phyloP scores from a whole-genome alignment of 2,113 vertebrate species.

The Poecile atricapillus region DNA sequence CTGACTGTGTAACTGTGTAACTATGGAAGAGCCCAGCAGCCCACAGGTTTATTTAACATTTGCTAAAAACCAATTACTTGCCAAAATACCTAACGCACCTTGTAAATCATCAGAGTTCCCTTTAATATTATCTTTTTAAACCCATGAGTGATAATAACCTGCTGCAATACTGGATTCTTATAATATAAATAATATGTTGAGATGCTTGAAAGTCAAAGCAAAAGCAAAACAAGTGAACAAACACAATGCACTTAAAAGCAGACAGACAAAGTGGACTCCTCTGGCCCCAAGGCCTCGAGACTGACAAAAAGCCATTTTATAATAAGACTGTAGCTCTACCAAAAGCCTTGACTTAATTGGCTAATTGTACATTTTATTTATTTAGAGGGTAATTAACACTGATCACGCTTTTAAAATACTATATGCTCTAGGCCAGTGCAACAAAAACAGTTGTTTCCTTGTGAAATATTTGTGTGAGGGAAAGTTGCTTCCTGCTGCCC shows the following conservation, averaged over 20 bases:
- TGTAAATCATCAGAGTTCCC: background rate
- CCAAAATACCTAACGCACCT: background rate
- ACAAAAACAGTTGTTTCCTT: background rate
- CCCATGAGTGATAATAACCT: background rate
- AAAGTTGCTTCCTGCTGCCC: background rate
- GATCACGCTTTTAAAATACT: background rate
- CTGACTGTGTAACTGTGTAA: background rate
- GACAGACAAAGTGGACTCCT: background rate
- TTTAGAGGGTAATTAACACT: background rate
- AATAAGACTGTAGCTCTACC: background rate
- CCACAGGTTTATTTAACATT: background rate
- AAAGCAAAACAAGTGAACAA: constrained; percentile 28
- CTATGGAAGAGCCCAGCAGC: background rate
- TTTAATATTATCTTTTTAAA: background rate
- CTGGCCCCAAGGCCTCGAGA: background rate
- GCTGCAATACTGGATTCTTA: background rate
- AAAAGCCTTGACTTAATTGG: constrained; percentile 8
- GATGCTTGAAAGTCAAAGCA: constrained; percentile 26
- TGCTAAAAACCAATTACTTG: background rate
- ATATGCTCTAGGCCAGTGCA: background rate
- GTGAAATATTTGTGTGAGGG: background rate
- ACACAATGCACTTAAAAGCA: background rate
- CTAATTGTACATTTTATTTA: constrained; percentile 1
- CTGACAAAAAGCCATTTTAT: constrained; percentile 6
- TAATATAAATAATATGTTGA: constrained; percentile 15